Evolutionary conservation across 2,888 invertebrate genomes (phyloP).

Genomic region (Sphinx pinastri): DNA sequence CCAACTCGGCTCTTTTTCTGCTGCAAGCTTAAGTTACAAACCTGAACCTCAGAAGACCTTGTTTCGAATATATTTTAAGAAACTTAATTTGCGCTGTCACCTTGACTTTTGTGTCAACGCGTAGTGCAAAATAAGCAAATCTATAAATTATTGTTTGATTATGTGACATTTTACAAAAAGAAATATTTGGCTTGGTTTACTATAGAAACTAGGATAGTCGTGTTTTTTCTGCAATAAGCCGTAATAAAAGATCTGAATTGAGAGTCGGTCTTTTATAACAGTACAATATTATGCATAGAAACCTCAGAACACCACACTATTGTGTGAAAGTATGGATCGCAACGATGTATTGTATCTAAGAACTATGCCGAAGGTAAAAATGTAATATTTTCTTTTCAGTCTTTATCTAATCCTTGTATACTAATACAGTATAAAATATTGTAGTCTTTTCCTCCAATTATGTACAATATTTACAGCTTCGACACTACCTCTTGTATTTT

Average conservation of each 20-base stretch:
- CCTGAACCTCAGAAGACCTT: not conserved
- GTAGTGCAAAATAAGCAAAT: not conserved
- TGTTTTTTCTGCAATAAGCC: not conserved
- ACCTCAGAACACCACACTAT: not conserved
- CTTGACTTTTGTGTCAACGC: not conserved
- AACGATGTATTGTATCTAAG: slow-evolving; percentile 4
- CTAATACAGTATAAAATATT: too few species aligned
- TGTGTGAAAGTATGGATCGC: not conserved
- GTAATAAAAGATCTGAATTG: not conserved
- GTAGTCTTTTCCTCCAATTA: too few species aligned
- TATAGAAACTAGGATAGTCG: not conserved
- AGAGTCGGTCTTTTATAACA: not conserved
- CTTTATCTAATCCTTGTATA: not conserved
- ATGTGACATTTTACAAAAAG: slow-evolving; percentile 1
- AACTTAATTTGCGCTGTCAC: not conserved
- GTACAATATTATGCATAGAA: not conserved
- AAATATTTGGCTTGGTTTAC: not conserved
- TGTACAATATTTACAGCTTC: too few species aligned
- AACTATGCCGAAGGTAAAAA: slow-evolving; percentile 13
- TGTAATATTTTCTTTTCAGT: not conserved
- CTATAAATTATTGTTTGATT: slow-evolving; percentile 1
- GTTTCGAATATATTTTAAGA: not conserved
- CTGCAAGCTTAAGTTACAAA: slow-evolving; percentile 82
- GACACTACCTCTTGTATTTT: too few species aligned
- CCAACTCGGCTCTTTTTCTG: slow-evolving; percentile 81